Evolutionary conservation across 2,888 invertebrate genomes (phyloP).

Genomic region (Rhamnusium bicolor): DNA sequence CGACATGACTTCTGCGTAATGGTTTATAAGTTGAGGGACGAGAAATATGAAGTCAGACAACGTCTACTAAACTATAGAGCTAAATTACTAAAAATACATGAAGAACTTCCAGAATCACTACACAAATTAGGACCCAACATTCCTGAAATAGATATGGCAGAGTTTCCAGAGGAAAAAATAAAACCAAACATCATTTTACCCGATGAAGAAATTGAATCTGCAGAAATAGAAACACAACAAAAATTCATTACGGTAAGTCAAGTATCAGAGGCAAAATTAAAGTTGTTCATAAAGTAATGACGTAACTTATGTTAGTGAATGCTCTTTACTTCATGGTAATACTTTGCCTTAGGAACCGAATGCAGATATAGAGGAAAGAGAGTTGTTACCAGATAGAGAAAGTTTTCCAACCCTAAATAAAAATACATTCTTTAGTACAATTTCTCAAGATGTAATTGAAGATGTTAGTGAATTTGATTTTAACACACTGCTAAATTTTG

Average conservation of each 20-base stretch:
- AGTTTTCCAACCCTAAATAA: constrained; percentile 60
- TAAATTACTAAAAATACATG: constrained; percentile 73
- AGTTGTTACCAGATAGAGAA: constrained; percentile 51
- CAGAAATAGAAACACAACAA: constrained; percentile 39
- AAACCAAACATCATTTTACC: constrained; percentile 50
- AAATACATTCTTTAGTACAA: not conserved
- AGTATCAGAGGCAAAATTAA: too few species aligned
- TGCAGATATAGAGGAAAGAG: constrained; percentile 50
- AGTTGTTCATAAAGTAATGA: too few species aligned
- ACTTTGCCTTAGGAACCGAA: constrained; percentile 43
- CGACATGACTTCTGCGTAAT: constrained; percentile 72
- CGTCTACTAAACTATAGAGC: constrained; percentile 63
- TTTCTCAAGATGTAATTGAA: constrained; percentile 33
- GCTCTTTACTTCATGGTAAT: too few species aligned
- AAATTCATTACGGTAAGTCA: too few species aligned
- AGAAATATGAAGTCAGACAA: constrained; percentile 69
- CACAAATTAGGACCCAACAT: constrained; percentile 53
- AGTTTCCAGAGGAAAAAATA: constrained; percentile 61
- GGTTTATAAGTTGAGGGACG: constrained; percentile 69
- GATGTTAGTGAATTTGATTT: constrained; percentile 45
- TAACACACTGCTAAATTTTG: constrained; percentile 53
- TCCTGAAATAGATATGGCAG: constrained; percentile 50
- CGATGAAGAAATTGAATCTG: constrained; percentile 33
- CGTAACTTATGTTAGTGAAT: too few species aligned
- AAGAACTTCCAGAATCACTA: constrained; percentile 57